A percentile compares a stretch with the other conserved stretches of the same genome.
phyloP scores from a whole-genome alignment of 2,797 vertebrate genomes.

The Cheirogaleus major region DNA sequence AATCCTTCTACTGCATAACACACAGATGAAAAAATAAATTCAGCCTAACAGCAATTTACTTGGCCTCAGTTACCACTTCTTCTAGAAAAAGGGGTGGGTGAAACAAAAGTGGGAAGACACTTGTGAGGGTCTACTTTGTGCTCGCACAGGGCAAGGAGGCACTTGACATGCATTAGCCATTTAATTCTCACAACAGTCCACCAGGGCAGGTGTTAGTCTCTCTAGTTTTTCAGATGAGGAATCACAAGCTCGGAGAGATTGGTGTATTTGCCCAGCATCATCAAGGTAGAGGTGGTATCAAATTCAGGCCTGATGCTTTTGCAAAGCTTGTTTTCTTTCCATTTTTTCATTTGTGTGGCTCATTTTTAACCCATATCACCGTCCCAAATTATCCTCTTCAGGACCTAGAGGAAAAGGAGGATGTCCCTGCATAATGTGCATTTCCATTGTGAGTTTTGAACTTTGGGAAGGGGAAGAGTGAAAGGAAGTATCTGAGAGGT shows the following conservation, averaged over 20 bases:
- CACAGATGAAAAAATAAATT: neutral
- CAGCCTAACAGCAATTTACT: neutral
- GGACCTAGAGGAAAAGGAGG: neutral
- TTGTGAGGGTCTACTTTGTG: neutral
- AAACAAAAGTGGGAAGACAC: neutral
- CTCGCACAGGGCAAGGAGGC: too few species aligned
- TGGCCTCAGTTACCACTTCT: neutral
- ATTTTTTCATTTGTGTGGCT: neutral
- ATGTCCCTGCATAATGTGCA: neutral
- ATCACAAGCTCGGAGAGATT: neutral
- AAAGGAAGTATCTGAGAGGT: neutral
- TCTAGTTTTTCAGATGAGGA: neutral
- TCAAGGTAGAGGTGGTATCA: neutral
- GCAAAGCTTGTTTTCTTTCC: neutral
- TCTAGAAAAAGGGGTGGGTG: neutral
- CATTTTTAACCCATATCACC: neutral
- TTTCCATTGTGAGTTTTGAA: neutral
- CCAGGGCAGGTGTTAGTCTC: neutral
- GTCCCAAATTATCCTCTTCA: neutral
- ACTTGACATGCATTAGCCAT: neutral
- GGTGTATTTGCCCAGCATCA: neutral
- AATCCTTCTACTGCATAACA: neutral
- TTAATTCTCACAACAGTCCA: neutral
- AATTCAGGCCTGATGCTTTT: neutral
- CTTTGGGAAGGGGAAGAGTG: neutral